A percentile compares a stretch with the other conserved stretches of the same genome.
phyloP scores from a whole-genome alignment of 2,888 invertebrate species.

The Ecliptopera silaceata region DNA sequence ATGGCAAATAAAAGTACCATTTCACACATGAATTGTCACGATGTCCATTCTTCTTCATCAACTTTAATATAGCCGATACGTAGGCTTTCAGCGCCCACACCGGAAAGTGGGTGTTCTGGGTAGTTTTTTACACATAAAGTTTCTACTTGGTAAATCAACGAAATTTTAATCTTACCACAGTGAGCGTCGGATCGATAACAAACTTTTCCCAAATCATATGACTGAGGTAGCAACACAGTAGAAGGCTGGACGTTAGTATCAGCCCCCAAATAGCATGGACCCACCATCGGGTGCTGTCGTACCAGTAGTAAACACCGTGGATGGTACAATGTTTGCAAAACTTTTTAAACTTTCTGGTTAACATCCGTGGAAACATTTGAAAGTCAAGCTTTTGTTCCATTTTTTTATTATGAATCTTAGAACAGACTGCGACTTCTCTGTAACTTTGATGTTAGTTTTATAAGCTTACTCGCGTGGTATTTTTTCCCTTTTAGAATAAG shows the following conservation, averaged over 20 bases:
- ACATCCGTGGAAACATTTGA: constrained; percentile 24
- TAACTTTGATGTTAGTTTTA: no score
- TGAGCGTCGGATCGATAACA: constrained; percentile 65
- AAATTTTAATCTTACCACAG: constrained; percentile 56
- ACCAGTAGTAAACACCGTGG: constrained; percentile 65
- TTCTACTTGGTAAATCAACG: neutral
- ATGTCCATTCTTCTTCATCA: no score
- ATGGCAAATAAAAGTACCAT: no score
- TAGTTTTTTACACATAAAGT: no score
- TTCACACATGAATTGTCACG: no score
- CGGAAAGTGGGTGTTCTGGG: no score
- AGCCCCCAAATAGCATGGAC: constrained; percentile 50
- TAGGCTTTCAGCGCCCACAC: no score
- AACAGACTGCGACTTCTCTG: no score
- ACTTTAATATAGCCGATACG: no score
- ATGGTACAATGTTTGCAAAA: constrained; percentile 62
- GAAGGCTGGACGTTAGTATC: constrained; percentile 50
- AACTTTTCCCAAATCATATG: constrained; percentile 72
- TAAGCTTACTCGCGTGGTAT: no score
- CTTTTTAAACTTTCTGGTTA: constrained; percentile 36
- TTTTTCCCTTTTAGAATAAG: no score
- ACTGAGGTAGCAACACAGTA: constrained; percentile 59
- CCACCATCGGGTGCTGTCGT: constrained; percentile 40
- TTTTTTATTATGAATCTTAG: no score
- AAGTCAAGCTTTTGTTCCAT: neutral